Percentiles rank a stretch among this genome's conserved stretches.
These are phyloP conservation scores for Calameuta idolon DNA, from an alignment of 2,888 invertebrate species.

Conservation along the genomic window DNA sequence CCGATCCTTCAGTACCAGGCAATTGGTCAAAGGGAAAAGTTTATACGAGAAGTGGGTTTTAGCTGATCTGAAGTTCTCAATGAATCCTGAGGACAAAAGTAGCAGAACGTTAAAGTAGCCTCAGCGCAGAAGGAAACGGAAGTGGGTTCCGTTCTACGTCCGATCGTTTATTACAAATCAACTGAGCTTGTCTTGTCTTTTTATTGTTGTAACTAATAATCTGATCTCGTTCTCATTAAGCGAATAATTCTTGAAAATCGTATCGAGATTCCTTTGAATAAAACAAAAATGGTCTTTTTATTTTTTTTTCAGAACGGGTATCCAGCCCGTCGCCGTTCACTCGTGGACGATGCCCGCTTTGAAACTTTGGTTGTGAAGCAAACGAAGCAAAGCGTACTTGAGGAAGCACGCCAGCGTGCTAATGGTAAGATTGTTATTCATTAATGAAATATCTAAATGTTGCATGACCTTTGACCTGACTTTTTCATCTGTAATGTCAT, in stretches of 20 bases:
- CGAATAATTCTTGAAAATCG: neutral
- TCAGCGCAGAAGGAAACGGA: neutral
- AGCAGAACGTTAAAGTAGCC: neutral
- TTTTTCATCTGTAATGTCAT: constrained; percentile 34
- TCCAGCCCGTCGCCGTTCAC: constrained; percentile 92
- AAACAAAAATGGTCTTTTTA: constrained; percentile 20
- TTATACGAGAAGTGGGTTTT: neutral
- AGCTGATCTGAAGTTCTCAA: neutral
- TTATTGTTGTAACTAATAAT: neutral
- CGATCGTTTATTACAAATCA: neutral
- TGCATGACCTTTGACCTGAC: constrained; percentile 26
- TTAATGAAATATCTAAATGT: constrained; percentile 13
- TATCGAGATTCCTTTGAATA: neutral
- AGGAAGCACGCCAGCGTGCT: constrained; percentile 88
- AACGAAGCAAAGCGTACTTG: constrained; percentile 91
- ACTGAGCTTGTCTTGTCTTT: neutral
- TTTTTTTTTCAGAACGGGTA: constrained; percentile 89
- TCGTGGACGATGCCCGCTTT: constrained; percentile 98
- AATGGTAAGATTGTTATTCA: constrained; percentile 76
- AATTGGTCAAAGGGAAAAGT: neutral
- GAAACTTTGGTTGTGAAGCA: constrained; percentile 96
- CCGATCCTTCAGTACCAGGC: constrained; percentile 40
- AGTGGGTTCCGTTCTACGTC: neutral
- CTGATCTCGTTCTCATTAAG: neutral
- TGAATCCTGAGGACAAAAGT: neutral